Base-by-base conservation (phyloP, 2,113 vertebrate species). In the Craseonycteris thonglongyai region DNA sequence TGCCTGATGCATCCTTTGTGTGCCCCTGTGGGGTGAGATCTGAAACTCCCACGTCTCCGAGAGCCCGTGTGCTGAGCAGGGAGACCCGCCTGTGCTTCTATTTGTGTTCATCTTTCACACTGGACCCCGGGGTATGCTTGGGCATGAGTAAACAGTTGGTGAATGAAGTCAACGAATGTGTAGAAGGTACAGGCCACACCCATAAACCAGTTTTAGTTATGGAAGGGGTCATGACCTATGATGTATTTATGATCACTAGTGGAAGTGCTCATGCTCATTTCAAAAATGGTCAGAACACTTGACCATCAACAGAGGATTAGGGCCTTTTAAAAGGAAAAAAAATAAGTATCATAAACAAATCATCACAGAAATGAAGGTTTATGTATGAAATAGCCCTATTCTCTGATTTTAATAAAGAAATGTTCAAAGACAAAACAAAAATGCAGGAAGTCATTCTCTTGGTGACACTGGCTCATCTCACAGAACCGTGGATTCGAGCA, bases 291-390 rank as follows among this genome's bases (percentile, higher is more conserved):
- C 65, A 45, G 74, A 75, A 75, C 14, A 28, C 11, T 0, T 54
- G 49, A 74, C 13, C 33, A 47, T 45, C 40, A 65, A n/a, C 9
- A 74, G 76, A 35, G 54, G 18, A 49, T 6, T 45, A 21, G 28
- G 54, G 81, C 30, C 40, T 84, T 80, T 66, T 26, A 69, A 91
- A 56, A 79, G 74, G 74, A 59, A 33, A 65, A 9, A 89, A 78
- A 72, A 75, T 68, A 92, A 93, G 56, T 56, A 30, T 2, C 28
- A 68, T 30, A 79, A 66, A 6, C 10, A 71, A 42, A 61, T 72
- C 11, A 54, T 42, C 66, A 59, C 6, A 71, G 45, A 87, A 65
- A 61, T 21, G 19, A 72, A 82, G 33, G 15, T 5, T 26, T 42
- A 12, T 8, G 9, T 19, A 15, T 30, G 11, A 71, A 79, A 40